Conservation (phyloP, 1,140 invertebrate species). For the Venustaconcha ellipsiformis region DNA sequence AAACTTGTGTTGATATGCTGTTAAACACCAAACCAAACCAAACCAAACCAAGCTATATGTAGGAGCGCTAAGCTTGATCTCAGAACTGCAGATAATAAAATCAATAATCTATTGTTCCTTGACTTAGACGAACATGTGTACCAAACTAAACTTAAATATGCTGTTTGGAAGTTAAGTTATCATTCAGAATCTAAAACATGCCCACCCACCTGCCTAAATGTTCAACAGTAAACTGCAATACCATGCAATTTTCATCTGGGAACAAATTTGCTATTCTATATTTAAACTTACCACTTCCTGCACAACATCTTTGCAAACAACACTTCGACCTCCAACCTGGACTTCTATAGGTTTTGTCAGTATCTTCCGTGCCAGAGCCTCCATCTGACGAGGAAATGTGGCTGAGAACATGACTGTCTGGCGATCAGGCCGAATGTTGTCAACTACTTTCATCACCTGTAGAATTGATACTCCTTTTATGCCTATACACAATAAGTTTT, state of each 20-base stretch:
- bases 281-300: constrained; percentile 83
- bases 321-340: constrained; percentile 89
- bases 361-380: constrained; percentile 94
- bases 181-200: not conserved
- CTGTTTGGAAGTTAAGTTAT: too few species aligned
- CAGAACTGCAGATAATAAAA: too few species aligned
- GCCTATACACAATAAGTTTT: too few species aligned
- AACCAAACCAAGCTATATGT: too few species aligned
- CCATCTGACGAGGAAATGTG: constrained; percentile 99
- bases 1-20: too few species aligned
- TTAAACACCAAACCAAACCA: too few species aligned
- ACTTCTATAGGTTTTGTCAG: constrained; percentile 97
- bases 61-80: too few species aligned
- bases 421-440: constrained; percentile 95
- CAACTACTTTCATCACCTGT: constrained; percentile 95
- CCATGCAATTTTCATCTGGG: not conserved
- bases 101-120: too few species aligned
- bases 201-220: not conserved
- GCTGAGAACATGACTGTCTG: constrained; percentile 99
- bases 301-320: constrained; percentile 98
- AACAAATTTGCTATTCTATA: not conserved
- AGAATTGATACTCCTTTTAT: not conserved
- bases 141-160: too few species aligned
- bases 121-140: too few species aligned
- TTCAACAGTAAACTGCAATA: too few species aligned